Evolutionary conservation across 2,797 vertebrate genomes (phyloP).

Genomic region (Prionace glauca): DNA sequence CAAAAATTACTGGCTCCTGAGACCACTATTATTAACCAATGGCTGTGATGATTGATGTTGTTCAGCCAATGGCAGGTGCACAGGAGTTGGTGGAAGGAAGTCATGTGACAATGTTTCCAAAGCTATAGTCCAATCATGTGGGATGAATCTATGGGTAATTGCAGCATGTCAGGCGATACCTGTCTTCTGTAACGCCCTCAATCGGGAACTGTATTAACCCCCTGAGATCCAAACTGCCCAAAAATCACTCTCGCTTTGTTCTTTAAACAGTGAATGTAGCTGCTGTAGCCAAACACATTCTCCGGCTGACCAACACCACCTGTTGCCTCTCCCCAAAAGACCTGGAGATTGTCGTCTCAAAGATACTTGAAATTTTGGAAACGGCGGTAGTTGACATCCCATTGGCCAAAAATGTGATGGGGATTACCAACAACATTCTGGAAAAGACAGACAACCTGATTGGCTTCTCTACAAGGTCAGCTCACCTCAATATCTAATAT

Average conservation of each 20-base stretch:
- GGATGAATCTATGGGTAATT: not conserved
- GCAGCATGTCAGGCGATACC: not conserved
- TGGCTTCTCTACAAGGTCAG: not conserved
- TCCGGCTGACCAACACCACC: slow-evolving; percentile 58
- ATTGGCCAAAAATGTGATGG: slow-evolving; percentile 55
- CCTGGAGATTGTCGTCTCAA: slow-evolving; percentile 62
- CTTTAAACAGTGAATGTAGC: slow-evolving; percentile 62
- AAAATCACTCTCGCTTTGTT: not conserved
- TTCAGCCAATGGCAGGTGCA: not conserved
- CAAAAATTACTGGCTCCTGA: not conserved
- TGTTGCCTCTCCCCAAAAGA: slow-evolving; percentile 52
- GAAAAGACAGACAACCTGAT: slow-evolving; percentile 55
- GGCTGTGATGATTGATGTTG: not conserved
- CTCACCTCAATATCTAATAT: not conserved
- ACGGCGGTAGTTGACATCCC: slow-evolving; percentile 50
- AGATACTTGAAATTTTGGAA: slow-evolving; percentile 60
- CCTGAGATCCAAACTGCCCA: not conserved
- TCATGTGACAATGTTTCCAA: too few relatives aligned
- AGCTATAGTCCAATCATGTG: too few relatives aligned
- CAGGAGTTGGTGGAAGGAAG: not conserved
- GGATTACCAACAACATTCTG: slow-evolving; percentile 61
- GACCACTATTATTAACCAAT: not conserved
- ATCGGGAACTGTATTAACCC: not conserved
- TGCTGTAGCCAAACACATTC: slow-evolving; percentile 65
- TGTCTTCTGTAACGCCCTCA: not conserved